These are phyloP conservation scores for Linnaemya vulpina DNA, from an alignment of 2,888 invertebrate species.

Conservation along the genomic window DNA sequence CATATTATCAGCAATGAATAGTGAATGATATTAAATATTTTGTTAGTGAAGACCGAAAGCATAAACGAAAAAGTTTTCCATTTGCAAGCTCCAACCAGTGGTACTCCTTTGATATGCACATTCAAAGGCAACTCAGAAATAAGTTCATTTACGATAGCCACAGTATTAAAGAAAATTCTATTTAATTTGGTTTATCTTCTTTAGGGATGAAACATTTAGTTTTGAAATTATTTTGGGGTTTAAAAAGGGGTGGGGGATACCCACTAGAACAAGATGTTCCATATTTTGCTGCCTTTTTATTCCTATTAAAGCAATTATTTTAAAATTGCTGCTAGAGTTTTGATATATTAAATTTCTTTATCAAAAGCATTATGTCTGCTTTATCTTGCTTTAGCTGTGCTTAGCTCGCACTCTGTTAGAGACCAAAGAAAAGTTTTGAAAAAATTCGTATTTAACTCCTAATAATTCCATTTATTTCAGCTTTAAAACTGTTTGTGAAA, in stretches of 20 bases:
- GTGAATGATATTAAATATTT: constrained; percentile 5
- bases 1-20: constrained; percentile 29
- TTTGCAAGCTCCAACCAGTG: constrained; percentile 19
- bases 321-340: no score
- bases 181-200: neutral
- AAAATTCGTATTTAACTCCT: no score
- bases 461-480: no score
- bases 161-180: neutral
- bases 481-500: no score
- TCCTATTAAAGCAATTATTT: no score
- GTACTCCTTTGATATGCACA: constrained; percentile 42
- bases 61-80: constrained; percentile 24
- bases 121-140: constrained; percentile 20
- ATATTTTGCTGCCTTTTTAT: no score
- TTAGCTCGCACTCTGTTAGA: no score
- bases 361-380: no score
- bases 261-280: neutral
- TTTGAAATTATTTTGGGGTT: neutral
- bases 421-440: no score
- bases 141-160: constrained; percentile 17
- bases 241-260: neutral
- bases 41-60: constrained; percentile 8
- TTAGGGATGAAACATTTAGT: neutral
- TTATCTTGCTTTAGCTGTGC: no score
- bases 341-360: no score